Percentiles rank a stretch among this genome's conserved stretches.
Conservation (phyloP, 2,888 invertebrate genomes). For the Dinocampus coccinellae region DNA sequence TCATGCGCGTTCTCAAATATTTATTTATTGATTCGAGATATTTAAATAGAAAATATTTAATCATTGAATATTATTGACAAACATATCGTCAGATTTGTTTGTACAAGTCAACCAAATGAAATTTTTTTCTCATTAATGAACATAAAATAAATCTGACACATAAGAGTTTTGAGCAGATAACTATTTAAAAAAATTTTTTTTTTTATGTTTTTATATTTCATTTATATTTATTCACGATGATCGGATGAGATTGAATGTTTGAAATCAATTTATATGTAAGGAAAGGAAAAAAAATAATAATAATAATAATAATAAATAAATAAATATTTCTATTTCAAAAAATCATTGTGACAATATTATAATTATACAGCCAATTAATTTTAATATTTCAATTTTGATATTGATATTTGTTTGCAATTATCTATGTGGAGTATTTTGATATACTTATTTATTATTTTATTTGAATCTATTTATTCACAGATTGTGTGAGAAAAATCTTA, state of each 20-base stretch:
- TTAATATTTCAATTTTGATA: background rate
- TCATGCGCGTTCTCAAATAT: slow-evolving; percentile 48
- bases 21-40: slow-evolving; percentile 44
- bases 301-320: no score
- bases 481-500: slow-evolving; percentile 56
- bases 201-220: no score
- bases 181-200: slow-evolving; percentile 10
- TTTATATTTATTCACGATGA: no score
- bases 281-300: no score
- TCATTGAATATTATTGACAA: slow-evolving; percentile 37
- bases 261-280: slow-evolving; percentile 8
- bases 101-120: no score
- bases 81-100: no score
- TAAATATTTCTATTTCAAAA: background rate
- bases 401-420: background rate
- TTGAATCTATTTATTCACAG: slow-evolving; percentile 7
- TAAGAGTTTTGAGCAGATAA: slow-evolving; percentile 66
- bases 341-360: slow-evolving; percentile 20
- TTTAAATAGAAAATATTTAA: slow-evolving; percentile 46
- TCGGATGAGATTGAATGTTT: slow-evolving; percentile 30
- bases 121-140: no score
- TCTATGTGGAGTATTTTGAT: slow-evolving; percentile 3
- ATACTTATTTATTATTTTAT: slow-evolving; percentile 22
- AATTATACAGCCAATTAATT: background rate
- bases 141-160: slow-evolving; percentile 62